Percentiles rank a stretch among this genome's conserved stretches.
phyloP scores from a whole-genome alignment of 2,113 vertebrate genomes.

The Melanerpes formicivorus region DNA sequence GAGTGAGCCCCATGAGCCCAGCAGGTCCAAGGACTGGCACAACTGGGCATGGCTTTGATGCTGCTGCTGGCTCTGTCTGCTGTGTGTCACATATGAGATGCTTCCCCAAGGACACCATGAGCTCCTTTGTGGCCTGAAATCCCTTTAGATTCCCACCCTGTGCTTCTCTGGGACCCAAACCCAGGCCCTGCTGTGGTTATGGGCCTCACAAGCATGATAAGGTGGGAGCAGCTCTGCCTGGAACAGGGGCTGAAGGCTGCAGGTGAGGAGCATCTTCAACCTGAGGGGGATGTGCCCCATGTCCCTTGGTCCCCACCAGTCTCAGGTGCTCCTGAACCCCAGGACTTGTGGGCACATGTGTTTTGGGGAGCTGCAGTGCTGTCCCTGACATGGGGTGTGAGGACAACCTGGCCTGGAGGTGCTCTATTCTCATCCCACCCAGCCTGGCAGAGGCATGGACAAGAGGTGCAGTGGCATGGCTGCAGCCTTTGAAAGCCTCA shows the following conservation, averaged over 20 bases:
- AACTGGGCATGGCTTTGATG: rapidly evolving
- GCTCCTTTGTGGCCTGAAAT: neutral
- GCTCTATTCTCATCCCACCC: too few species aligned
- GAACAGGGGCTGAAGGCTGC: neutral
- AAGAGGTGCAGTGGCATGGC: neutral
- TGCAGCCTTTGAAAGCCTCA: neutral
- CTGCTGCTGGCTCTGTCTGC: neutral
- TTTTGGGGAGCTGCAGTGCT: neutral
- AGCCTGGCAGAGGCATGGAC: neutral
- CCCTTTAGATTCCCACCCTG: neutral
- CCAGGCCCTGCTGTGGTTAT: rapidly evolving
- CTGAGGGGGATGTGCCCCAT: neutral
- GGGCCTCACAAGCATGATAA: neutral
- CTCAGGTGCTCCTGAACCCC: neutral
- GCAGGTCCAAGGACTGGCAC: neutral
- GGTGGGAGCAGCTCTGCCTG: neutral
- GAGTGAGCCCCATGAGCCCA: neutral
- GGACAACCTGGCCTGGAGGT: neutral
- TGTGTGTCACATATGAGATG: rapidly evolving
- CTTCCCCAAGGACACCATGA: neutral
- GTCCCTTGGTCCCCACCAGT: neutral
- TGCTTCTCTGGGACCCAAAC: neutral
- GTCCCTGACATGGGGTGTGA: rapidly evolving
- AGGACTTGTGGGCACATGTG: rapidly evolving
- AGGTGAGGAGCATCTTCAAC: neutral